phyloP scores from a whole-genome alignment of 2,113 vertebrate species.

The Phodopus roborovskii region DNA sequence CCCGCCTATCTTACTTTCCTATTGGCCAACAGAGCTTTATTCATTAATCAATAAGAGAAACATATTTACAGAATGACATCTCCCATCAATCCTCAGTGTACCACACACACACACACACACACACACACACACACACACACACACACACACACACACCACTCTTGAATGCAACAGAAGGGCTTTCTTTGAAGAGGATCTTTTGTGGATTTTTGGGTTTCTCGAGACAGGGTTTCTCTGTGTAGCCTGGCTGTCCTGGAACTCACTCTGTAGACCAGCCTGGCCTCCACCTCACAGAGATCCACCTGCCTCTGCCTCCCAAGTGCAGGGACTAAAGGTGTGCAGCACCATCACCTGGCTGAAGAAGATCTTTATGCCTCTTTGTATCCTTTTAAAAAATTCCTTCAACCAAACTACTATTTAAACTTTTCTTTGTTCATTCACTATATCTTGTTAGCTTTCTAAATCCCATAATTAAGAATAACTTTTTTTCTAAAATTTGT shows the following conservation, averaged over 20 bases:
- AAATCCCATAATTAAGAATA: conserved; percentile 39
- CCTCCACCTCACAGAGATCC: too few relatives aligned
- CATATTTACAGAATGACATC: too few relatives aligned
- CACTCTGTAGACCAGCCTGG: too few relatives aligned
- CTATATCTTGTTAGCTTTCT: conserved; percentile 24
- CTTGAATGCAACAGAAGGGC: not conserved
- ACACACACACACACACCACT: not conserved
- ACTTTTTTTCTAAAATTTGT: conserved; percentile 23
- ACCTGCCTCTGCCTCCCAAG: too few relatives aligned
- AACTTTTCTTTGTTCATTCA: conserved; percentile 9
- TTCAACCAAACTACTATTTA: not conserved
- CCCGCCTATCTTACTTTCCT: too few relatives aligned
- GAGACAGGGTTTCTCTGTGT: too few relatives aligned
- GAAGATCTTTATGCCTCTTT: conserved; percentile 22
- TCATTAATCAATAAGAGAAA: too few relatives aligned
- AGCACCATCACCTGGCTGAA: not conserved
- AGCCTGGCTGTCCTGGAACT: too few relatives aligned
- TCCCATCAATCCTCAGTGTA: too few relatives aligned
- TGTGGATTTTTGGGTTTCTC: too few relatives aligned
- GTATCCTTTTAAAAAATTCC: conserved; percentile 23
- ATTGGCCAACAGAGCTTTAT: too few relatives aligned
- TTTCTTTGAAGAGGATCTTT: conserved; percentile 41
- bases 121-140: not conserved
- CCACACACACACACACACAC: not conserved
- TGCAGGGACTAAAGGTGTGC: too few relatives aligned